phyloP scores from a whole-genome alignment of 1,140 invertebrate genomes.

The Periplaneta americana region DNA sequence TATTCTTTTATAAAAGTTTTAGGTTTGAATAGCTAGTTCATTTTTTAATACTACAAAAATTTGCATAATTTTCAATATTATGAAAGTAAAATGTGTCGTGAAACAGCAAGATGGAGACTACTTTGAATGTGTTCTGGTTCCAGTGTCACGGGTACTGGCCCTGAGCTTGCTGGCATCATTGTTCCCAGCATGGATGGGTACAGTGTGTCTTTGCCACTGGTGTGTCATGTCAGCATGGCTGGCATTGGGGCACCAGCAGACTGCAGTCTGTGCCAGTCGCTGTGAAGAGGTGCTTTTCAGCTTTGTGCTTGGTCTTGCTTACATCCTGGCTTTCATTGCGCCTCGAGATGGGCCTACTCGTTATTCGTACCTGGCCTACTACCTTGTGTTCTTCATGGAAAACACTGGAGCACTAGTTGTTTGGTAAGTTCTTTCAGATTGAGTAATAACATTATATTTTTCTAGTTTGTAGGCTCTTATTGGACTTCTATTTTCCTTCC shows the following conservation, averaged over 20 bases:
- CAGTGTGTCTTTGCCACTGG: constrained; percentile 36
- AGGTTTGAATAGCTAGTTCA: no score
- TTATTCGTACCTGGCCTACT: constrained; percentile 41
- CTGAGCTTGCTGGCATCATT: constrained; percentile 35
- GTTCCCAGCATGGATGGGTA: constrained; percentile 37
- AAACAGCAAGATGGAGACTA: no score
- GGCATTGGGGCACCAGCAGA: constrained; percentile 34
- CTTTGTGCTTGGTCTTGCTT: constrained; percentile 37
- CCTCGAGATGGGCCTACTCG: constrained; percentile 41
- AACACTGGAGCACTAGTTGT: constrained; percentile 42
- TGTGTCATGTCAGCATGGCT: constrained; percentile 37
- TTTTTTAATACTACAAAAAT: no score
- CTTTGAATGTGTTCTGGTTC: no score
- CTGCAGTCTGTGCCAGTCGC: constrained; percentile 36
- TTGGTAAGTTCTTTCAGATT: constrained; percentile 34
- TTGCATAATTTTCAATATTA: no score
- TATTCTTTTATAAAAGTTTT: no score
- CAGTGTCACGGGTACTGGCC: constrained; percentile 33
- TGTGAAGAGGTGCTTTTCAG: constrained; percentile 41
- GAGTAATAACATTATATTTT: neutral
- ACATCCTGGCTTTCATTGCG: constrained; percentile 41
- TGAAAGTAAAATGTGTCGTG: no score
- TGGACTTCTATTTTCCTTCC: neutral
- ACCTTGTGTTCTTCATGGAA: constrained; percentile 43
- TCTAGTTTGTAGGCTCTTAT: neutral